Base-by-base conservation (phyloP, 2,113 vertebrate genomes). In the Carettochelys insculpta region DNA sequence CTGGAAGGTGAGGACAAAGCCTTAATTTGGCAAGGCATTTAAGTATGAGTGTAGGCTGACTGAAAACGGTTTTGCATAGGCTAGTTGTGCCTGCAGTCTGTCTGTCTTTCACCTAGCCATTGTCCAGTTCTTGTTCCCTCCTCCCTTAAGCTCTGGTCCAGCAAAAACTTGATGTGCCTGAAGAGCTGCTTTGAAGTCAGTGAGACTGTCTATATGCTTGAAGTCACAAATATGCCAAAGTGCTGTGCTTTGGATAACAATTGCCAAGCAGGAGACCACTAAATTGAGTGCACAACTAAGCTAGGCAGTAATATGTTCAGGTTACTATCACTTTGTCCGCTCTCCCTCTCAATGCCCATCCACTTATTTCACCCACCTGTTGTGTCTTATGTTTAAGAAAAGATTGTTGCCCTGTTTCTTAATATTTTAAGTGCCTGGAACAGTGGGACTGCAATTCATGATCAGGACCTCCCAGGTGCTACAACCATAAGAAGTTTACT, bases 401-500 rank as follows among this genome's bases (percentile, higher is more conserved):
- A 75, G 56, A 31, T 27, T 65, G 11, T 9, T 51, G 13, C 16
- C 31, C 61, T 17, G 17, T n/a, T 12, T 65, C 34, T 0, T 0
- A 1, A 4, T 61, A 29, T 51, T 13, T 85, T 90, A 14, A 22
- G 11, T 7, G 10, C 53, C 79, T 12, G 16, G 9, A 11, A 7
- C 3, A 19, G 52, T 16, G 41, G 27, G 48, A 38, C 53, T 41
- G 3, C 10, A 17, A 17, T 47, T 48, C 65, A 76, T 80, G 53
- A 12, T 54, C 5, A 54, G 53, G 10, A 25, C 53, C 53, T 54
- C 25, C n/a, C 11, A 54, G 53, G 11, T 27, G 53, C 25, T 25
- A 54, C 25, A 10, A 27, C 24, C 0, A 22, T 71, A 0, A 54
- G 27, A 19, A 51, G 82, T 80, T 58, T 29, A 17, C 31, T 22